Percentiles rank a stretch among this genome's conserved stretches.
Evolutionary conservation across 2,113 vertebrate genomes (phyloP).

Genomic region (Chelonoidis abingdonii): DNA sequence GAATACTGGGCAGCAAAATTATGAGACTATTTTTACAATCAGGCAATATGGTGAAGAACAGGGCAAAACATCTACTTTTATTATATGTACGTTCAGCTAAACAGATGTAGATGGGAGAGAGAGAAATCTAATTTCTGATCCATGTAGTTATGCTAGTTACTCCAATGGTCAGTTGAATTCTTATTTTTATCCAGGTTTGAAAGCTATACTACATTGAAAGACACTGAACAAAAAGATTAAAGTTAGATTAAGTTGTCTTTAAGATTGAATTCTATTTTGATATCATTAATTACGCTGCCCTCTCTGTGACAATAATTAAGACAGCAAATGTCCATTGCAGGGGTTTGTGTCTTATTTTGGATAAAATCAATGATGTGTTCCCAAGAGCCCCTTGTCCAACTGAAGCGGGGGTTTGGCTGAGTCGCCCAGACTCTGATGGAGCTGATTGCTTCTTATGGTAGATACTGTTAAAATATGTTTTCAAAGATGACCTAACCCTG

Average conservation of each 20-base stretch:
- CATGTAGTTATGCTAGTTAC: background rate
- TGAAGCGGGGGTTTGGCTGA: background rate
- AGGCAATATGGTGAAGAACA: background rate
- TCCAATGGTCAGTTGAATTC: background rate
- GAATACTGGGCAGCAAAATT: background rate
- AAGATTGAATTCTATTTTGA: background rate
- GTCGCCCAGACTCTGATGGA: background rate
- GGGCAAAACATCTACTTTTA: slow-evolving; percentile 18
- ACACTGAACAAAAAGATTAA: background rate
- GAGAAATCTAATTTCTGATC: background rate
- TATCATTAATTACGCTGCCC: background rate
- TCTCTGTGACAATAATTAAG: background rate
- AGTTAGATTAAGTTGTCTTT: background rate
- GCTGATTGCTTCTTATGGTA: background rate
- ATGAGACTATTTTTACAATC: background rate
- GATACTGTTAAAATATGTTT: background rate
- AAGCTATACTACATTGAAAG: background rate
- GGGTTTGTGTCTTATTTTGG: background rate
- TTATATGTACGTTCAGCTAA: background rate
- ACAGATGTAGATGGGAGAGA: background rate
- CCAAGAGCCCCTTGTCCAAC: background rate
- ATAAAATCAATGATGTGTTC: background rate
- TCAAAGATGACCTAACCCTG: background rate
- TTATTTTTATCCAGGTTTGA: background rate
- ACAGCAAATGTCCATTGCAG: background rate